A percentile compares a stretch with the other conserved stretches of the same genome.
Conservation (phyloP, 2,797 vertebrate genomes). For the Psittacula echo region DNA sequence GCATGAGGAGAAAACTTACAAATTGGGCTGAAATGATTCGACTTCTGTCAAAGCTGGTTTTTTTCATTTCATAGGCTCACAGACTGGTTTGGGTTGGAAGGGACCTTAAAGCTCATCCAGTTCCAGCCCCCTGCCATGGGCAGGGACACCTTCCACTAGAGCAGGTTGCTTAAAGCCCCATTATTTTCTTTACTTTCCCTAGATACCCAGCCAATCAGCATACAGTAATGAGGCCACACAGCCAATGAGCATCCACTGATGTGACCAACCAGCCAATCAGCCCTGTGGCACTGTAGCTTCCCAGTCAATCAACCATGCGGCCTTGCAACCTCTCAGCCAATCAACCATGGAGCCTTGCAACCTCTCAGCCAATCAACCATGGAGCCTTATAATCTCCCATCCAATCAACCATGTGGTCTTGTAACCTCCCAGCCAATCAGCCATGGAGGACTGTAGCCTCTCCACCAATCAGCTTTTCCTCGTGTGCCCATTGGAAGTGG, state of each 20-base stretch:
- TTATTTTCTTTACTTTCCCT: not conserved
- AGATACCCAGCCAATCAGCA: not conserved
- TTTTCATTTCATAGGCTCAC: not conserved
- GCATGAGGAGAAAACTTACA: not conserved
- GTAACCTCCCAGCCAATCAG: not conserved
- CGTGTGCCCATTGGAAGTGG: not conserved
- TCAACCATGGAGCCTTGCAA: not conserved
- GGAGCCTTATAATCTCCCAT: not conserved
- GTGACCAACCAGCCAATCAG: not conserved
- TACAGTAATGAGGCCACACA: not conserved
- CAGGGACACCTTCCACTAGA: not conserved
- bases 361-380: not conserved
- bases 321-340: not conserved
- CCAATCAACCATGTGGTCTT: not conserved
- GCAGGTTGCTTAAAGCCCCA: not conserved
- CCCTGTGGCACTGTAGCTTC: not conserved
- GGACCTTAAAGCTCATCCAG: not conserved
- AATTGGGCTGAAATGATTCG: not conserved
- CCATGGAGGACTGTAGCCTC: too few relatives aligned
- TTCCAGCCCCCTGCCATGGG: not conserved
- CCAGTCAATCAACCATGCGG: not conserved
- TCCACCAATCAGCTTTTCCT: not conserved
- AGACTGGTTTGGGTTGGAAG: not conserved
- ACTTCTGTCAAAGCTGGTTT: fast-evolving
- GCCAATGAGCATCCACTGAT: not conserved